Percentiles rank a stretch among this genome's conserved stretches.
phyloP scores from a whole-genome alignment of 2,113 vertebrate genomes.

The Pangasianodon gigas region DNA sequence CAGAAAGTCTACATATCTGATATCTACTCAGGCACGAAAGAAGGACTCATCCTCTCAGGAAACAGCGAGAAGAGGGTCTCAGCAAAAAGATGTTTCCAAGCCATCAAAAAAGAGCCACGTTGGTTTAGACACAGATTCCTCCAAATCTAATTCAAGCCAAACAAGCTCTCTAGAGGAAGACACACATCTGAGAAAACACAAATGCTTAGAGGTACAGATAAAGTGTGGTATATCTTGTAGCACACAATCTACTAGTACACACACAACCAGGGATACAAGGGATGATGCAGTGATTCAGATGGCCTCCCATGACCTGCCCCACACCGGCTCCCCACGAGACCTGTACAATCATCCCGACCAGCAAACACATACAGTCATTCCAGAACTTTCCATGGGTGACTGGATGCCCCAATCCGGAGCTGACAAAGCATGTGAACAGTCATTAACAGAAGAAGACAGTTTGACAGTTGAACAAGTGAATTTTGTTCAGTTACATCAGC shows the following conservation, averaged over 20 bases:
- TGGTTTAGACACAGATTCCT: conserved; percentile 39
- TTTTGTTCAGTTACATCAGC: conserved; percentile 24
- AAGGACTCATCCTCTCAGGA: conserved; percentile 23
- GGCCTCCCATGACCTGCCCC: neutral
- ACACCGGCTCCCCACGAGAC: neutral
- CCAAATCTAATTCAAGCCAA: conserved; percentile 39
- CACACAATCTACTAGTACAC: conserved; percentile 2
- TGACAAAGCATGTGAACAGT: conserved; percentile 51
- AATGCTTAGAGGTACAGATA: conserved; percentile 19
- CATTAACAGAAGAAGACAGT: conserved; percentile 41
- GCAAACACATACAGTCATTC: conserved; percentile 27
- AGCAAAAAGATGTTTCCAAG: neutral
- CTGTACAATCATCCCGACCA: neutral
- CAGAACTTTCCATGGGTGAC: conserved; percentile 56
- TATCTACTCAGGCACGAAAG: conserved; percentile 38
- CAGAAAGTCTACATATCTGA: conserved; percentile 33
- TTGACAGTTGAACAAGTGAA: conserved; percentile 47
- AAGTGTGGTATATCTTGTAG: neutral
- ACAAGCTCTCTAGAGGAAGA: conserved; percentile 17
- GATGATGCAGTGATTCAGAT: neutral
- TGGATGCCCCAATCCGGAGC: conserved; percentile 35
- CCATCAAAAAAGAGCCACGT: conserved; percentile 19
- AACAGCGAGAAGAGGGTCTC: conserved; percentile 13
- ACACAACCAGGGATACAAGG: neutral
- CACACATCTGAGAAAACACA: conserved; percentile 9